Evolutionary conservation across 1,140 invertebrate genomes (phyloP).

Genomic region (Calephelis nemesis): DNA sequence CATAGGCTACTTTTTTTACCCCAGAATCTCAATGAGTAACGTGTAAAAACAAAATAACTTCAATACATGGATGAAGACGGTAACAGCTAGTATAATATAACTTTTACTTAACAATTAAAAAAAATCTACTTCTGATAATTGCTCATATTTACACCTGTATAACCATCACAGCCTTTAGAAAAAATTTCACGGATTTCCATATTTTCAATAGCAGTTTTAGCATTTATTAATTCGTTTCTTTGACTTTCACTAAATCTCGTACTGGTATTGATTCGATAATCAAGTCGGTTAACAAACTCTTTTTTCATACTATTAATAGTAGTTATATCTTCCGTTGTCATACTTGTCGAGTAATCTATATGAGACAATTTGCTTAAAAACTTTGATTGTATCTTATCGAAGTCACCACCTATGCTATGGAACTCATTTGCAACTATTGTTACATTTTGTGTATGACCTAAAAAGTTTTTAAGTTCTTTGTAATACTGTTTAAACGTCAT

Average conservation of each 20-base stretch:
- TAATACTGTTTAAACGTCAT: not conserved
- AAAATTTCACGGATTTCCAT: not conserved
- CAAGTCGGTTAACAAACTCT: not conserved
- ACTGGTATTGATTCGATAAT: not conserved
- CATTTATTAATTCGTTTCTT: not conserved
- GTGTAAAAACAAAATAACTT: too few relatives aligned
- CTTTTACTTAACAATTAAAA: too few relatives aligned
- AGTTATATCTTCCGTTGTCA: conserved; percentile 13
- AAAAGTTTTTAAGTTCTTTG: conserved; percentile 17
- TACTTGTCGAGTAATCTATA: conserved; percentile 15
- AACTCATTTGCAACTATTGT: conserved; percentile 18
- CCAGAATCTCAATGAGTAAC: too few relatives aligned
- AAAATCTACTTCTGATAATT: not conserved
- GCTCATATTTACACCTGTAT: not conserved
- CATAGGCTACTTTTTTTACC: too few relatives aligned
- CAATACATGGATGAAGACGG: too few relatives aligned
- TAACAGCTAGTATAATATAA: too few relatives aligned
- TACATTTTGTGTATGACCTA: conserved; percentile 21
- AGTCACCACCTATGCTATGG: conserved; percentile 18
- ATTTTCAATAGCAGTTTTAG: not conserved
- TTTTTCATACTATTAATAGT: conserved; percentile 11
- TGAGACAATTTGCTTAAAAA: conserved; percentile 6
- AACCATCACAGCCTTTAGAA: not conserved
- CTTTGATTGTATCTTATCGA: conserved; percentile 3
- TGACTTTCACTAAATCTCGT: not conserved